A percentile compares a stretch with the other conserved stretches of the same genome.
phyloP scores from a whole-genome alignment of 2,797 vertebrate species.

The Anolis apletophallus region DNA sequence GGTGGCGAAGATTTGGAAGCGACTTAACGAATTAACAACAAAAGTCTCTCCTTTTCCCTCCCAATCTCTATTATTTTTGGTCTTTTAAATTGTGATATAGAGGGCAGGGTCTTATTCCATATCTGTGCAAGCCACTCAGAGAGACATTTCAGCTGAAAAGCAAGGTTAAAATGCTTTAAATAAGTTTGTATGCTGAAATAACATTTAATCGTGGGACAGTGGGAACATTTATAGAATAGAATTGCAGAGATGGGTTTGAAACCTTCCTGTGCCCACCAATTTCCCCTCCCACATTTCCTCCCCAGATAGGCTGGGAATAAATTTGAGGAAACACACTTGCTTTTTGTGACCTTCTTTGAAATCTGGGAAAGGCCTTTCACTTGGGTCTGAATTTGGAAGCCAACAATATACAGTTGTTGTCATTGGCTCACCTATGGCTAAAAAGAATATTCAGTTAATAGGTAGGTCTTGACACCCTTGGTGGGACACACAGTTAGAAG shows the following conservation, averaged over 20 bases:
- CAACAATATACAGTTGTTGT: not conserved
- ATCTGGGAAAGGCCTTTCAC: not conserved
- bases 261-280: not conserved
- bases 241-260: not conserved
- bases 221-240: not conserved
- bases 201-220: not conserved
- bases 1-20: no score
- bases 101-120: not conserved
- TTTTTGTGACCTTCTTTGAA: not conserved
- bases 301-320: not conserved
- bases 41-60: not conserved
- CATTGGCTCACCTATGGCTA: not conserved
- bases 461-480: not conserved
- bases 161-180: not conserved
- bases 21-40: no score
- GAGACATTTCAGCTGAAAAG: not conserved
- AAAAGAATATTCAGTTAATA: not conserved
- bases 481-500: not conserved
- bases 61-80: not conserved
- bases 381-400: not conserved
- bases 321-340: not conserved
- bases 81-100: no score
- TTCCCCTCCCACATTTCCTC: no score
- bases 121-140: not conserved
- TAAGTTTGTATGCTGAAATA: not conserved